phyloP scores from a whole-genome alignment of 2,797 vertebrate genomes.

The Pipistrellus nathusii region DNA sequence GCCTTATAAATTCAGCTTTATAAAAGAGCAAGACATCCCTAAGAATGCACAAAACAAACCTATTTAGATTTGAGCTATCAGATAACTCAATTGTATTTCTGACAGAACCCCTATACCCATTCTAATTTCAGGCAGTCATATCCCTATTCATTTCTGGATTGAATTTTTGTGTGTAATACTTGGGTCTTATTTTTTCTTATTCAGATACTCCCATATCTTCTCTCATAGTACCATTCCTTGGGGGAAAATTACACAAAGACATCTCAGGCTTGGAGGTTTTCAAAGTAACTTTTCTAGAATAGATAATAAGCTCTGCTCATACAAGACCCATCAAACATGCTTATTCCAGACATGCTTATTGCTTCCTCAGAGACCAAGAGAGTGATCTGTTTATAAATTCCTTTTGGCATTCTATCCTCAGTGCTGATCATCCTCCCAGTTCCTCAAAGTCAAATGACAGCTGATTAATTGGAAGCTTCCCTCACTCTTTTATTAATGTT shows the following conservation, averaged over 20 bases:
- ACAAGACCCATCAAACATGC: accelerated
- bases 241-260: neutral
- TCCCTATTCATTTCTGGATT: neutral
- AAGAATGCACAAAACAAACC: neutral
- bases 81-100: neutral
- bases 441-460: slow-evolving; percentile 4
- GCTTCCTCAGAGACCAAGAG: slow-evolving; percentile 12
- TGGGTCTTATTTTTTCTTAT: neutral
- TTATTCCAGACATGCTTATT: slow-evolving; percentile 17
- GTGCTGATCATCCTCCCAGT: neutral
- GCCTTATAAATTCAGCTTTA: neutral
- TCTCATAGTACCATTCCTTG: neutral
- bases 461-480: slow-evolving; percentile 66
- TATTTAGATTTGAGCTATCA: neutral
- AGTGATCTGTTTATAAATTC: slow-evolving; percentile 18
- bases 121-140: neutral
- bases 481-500: slow-evolving; percentile 44
- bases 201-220: neutral
- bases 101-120: neutral
- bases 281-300: neutral
- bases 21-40: neutral
- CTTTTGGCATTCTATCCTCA: slow-evolving; percentile 6
- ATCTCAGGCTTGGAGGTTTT: neutral
- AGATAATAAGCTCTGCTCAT: neutral
- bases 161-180: neutral